Evolutionary conservation across 2,797 vertebrate genomes (phyloP).

Genomic region (Myotis pilosus): DNA sequence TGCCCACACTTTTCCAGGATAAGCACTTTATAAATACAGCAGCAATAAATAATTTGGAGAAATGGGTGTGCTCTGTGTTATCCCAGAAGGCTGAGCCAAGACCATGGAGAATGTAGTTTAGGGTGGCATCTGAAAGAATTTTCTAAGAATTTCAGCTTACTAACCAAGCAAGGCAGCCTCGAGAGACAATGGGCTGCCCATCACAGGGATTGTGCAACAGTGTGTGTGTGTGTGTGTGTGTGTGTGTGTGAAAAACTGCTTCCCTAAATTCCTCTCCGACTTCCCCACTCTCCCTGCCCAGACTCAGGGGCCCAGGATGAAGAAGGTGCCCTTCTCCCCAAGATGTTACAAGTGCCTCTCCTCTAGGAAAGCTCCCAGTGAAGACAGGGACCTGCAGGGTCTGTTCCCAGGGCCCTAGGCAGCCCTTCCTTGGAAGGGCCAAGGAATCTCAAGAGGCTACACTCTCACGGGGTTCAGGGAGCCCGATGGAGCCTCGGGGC

Average conservation of each 20-base stretch:
- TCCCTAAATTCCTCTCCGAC: not conserved
- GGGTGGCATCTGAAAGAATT: not conserved
- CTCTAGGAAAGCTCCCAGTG: not conserved
- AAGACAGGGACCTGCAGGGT: not conserved
- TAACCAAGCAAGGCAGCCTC: not conserved
- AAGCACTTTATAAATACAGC: not conserved
- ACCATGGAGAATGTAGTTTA: not conserved
- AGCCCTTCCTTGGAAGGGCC: slow-evolving; percentile 33
- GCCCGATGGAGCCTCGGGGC: not conserved
- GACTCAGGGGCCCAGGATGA: not conserved
- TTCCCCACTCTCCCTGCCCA: not conserved
- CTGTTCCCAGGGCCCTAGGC: slow-evolving; percentile 29
- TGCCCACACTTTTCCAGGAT: not conserved
- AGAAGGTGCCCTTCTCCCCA: not conserved
- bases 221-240: no score
- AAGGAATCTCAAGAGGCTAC: not conserved
- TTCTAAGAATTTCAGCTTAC: not conserved
- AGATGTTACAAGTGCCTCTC: not conserved
- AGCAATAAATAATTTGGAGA: not conserved
- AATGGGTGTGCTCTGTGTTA: not conserved
- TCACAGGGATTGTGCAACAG: not conserved
- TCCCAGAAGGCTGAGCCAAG: not conserved
- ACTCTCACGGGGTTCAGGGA: not conserved
- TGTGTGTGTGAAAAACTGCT: not conserved
- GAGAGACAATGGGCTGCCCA: not conserved